Evolutionary conservation across 2,888 invertebrate genomes (phyloP).

Genomic region (Agonum fuliginosum): DNA sequence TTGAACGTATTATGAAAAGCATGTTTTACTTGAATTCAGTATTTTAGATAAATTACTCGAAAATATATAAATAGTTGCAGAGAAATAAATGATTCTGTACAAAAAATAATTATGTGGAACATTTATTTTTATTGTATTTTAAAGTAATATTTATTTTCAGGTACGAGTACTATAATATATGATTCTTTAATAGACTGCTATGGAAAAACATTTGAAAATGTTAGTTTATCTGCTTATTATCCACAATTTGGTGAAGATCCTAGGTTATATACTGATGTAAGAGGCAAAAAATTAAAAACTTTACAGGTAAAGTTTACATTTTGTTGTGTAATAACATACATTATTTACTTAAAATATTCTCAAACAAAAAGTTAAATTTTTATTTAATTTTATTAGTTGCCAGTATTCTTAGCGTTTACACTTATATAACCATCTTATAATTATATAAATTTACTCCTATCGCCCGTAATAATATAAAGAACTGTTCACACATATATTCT

Average conservation of each 20-base stretch:
- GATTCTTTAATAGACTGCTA: constrained; percentile 68
- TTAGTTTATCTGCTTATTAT: constrained; percentile 74
- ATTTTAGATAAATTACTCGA: too few relatives aligned
- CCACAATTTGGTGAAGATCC: constrained; percentile 72
- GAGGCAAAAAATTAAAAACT: constrained; percentile 71
- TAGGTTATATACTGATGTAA: constrained; percentile 67
- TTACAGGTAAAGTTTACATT: constrained; percentile 71
- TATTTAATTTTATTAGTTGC: too few relatives aligned
- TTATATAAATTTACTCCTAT: too few relatives aligned
- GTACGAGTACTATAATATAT: constrained; percentile 28
- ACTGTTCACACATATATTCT: too few relatives aligned
- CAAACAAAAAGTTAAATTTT: too few relatives aligned
- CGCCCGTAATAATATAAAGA: too few relatives aligned
- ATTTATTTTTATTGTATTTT: background rate
- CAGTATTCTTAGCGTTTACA: too few relatives aligned
- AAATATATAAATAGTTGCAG: too few relatives aligned
- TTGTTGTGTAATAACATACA: background rate
- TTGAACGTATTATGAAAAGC: background rate
- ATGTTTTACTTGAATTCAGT: background rate
- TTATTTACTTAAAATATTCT: too few relatives aligned
- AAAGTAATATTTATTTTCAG: constrained; percentile 14
- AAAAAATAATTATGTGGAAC: background rate
- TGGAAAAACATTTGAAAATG: constrained; percentile 72
- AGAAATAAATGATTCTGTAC: too few relatives aligned
- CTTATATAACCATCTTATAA: too few relatives aligned